Base-by-base conservation (phyloP, 35 echinoderm and acorn worm species). In the Chiridota heheva region DNA sequence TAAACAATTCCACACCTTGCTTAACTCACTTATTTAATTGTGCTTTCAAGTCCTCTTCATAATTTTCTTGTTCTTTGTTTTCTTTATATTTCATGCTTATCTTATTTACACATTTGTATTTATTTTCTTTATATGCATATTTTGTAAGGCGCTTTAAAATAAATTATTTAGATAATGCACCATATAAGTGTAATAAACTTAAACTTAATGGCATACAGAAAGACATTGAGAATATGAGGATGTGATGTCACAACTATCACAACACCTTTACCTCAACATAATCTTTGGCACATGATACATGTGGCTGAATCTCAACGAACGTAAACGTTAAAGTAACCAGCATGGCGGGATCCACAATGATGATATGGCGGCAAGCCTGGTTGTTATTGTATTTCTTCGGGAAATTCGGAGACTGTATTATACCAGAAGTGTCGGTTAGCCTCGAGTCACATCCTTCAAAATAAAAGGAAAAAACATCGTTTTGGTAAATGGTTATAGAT, bases 361-460 rank as follows among this genome's bases (percentile, higher is more conserved):
- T 65, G 34, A 75, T 47, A 25, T 84, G 67, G 1, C 58, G 51
- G 48, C 88, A 90, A 12, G 58, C 67, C 3, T 44, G 17, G 20
- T 56, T 74, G 25, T 83, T 40, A 1, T 43, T 43, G 29, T 90
- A 90, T 49, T 48, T 18, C 17, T 60, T 56, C 1, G 88, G 88
- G 62, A 84, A 90, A 58, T 42, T 44, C 0, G 88, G 88, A 1
- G 88, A 90, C 20, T 64, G 35, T 1, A 90, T 47, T 7, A 39
- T 13, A 41, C 88, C 88, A 17, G 3, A 20, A 16, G 47, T 62
- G 5, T n/a, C 22, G 1, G 58, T 64, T 34, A 68, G 78, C 33
- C 83, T 45, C 27, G 60, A 39, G n/a, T 72, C 88, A 65, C 88
- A 90, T 34, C 70, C 88, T 90, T 26, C 25, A 82, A 67, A 44